Base-by-base conservation (phyloP, 2,113 vertebrate genomes). In the Nansenia antarctica region DNA sequence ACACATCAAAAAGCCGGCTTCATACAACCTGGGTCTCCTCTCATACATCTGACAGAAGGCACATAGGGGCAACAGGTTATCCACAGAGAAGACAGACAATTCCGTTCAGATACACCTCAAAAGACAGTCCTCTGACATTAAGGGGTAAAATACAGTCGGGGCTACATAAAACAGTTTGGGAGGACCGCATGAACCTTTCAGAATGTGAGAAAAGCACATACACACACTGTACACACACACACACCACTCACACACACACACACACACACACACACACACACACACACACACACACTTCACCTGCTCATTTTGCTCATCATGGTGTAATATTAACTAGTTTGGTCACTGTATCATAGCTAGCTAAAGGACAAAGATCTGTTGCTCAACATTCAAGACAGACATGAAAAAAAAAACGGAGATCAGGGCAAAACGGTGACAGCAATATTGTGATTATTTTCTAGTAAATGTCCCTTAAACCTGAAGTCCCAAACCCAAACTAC, bases 31-130 rank as follows among this genome's bases (percentile, higher is more conserved):
- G 62, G 3, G 67, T 79, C 35, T 72, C 65, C 63, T 67, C 15
- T 58, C 49, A 73, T 62, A 24, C 31, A 14, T 67, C 73, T 54
- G 20, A 65, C 26, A 55, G 26, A 14, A 69, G 45, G 53, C 73
- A 70, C 58, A 67, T 57, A 29, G 15, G 54, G 31, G 12, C 22
- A 26, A 69, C 37, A 73, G 42, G 60, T 83, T 75, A 80, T 61
- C 81, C 78, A 82, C 60, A 75, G 73, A 77, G 39, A 81, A 57
- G 49, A 80, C 69, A 80, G 30, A 85, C 60, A 78, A 74, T 84
- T 81, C 70, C 79, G n/a, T 61, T 67, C 61, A 76, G 66, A 81
- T 79, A 61, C 69, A 72, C 68, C 67, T 76, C 27, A 76, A 75
- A 64, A 73, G 18, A 77, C 70, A 70, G 73, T 78, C 58, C 67